These are phyloP conservation scores for Dugesia japonica DNA, from an alignment of 2,888 invertebrate genomes.

Conservation along the genomic window DNA sequence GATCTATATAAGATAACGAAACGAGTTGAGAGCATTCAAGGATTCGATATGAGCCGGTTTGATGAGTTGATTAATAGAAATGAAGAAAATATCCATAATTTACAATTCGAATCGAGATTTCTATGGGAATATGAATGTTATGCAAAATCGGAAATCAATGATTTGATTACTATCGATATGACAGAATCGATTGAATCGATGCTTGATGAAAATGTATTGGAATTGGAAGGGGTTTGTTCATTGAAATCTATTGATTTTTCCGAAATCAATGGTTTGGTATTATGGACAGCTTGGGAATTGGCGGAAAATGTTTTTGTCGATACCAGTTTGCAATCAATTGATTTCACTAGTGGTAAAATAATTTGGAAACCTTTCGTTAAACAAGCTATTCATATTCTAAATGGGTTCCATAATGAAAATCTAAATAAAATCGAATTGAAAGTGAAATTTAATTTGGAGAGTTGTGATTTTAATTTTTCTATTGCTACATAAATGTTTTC, in stretches of 20 bases:
- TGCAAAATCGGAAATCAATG: not conserved
- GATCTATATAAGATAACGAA: constrained; percentile 77
- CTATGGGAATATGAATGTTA: constrained; percentile 71
- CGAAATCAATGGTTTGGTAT: not conserved
- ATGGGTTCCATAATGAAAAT: not conserved
- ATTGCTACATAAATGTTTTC: too few relatives aligned
- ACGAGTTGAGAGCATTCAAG: constrained; percentile 57
- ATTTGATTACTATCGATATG: not conserved
- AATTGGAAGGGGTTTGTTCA: not conserved
- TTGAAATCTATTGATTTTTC: not conserved
- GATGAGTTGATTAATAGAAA: constrained; percentile 60
- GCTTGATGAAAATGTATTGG: not conserved
- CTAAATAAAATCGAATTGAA: not conserved
- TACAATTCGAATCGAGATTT: constrained; percentile 72
- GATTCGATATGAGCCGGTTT: constrained; percentile 67
- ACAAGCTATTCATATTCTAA: not conserved
- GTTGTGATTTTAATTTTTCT: not conserved
- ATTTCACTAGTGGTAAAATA: not conserved
- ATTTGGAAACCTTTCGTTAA: not conserved
- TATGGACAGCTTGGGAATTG: not conserved
- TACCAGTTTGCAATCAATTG: not conserved
- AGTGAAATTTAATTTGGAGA: not conserved
- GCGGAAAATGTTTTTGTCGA: not conserved
- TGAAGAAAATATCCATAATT: not conserved
- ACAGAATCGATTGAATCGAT: not conserved